Conservation (phyloP, 2,888 invertebrate species). For the Caenorhabditis imperialis region DNA sequence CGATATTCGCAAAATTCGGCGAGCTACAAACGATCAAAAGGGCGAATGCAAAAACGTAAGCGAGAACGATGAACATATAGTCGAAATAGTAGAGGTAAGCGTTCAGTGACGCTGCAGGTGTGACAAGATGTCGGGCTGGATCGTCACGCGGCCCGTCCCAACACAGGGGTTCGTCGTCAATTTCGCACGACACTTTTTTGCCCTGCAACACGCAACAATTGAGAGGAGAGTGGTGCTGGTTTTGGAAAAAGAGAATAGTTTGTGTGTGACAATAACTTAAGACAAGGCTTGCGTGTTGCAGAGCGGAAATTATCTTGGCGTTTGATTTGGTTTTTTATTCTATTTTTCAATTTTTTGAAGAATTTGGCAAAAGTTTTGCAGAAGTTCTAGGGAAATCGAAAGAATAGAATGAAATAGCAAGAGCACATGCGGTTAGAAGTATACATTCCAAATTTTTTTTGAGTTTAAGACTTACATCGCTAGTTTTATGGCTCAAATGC, state of each 20-base stretch:
- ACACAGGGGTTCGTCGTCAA: slow-evolving; percentile 56
- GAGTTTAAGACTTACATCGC: slow-evolving; percentile 89
- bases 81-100: slow-evolving; percentile 10
- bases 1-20: too few species aligned
- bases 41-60: slow-evolving; percentile 17
- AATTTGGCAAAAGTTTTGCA: background rate
- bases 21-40: background rate
- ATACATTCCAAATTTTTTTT: too few species aligned
- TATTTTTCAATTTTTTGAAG: background rate
- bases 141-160: slow-evolving; percentile 29
- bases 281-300: slow-evolving; percentile 50
- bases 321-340: too few species aligned
- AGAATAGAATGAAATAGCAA: too few species aligned
- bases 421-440: too few species aligned
- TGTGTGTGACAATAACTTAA: background rate
- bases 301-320: slow-evolving; percentile 23
- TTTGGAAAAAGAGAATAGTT: background rate
- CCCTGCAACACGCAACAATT: slow-evolving; percentile 60
- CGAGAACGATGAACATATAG: slow-evolving; percentile 10
- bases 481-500: slow-evolving; percentile 87
- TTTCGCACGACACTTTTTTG: slow-evolving; percentile 58
- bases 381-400: too few species aligned
- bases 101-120: background rate
- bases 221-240: background rate
- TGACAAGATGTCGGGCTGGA: slow-evolving; percentile 8